Evolutionary conservation across 2,113 vertebrate species (phyloP).

Genomic region (Lasiurus borealis): DNA sequence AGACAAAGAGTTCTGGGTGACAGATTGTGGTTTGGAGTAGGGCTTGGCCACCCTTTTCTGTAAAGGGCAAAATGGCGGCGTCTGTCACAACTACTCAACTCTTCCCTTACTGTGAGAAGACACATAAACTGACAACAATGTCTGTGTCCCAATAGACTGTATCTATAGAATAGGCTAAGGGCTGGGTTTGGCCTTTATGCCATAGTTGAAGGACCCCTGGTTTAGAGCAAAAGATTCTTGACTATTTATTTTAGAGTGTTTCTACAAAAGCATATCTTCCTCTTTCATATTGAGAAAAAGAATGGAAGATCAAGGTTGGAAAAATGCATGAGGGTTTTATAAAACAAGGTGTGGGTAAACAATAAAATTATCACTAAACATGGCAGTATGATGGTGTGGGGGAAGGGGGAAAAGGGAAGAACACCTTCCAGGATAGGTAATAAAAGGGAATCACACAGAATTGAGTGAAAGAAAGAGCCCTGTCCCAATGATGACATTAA

Average conservation of each 20-base stretch:
- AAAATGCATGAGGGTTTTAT: not conserved
- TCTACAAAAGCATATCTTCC: not conserved
- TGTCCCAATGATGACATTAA: not conserved
- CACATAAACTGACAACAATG: not conserved
- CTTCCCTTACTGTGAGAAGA: not conserved
- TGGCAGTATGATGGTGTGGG: not conserved
- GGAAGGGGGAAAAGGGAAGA: no score
- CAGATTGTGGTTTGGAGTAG: not conserved
- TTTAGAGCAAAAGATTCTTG: not conserved
- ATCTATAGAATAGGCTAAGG: not conserved
- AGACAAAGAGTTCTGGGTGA: not conserved
- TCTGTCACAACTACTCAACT: not conserved
- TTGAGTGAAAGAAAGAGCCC: not conserved
- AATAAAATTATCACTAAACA: not conserved
- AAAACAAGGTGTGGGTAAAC: not conserved
- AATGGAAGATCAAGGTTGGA: not conserved
- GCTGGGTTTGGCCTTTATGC: not conserved
- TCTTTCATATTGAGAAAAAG: not conserved
- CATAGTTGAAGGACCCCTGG: not conserved
- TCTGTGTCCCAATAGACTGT: not conserved
- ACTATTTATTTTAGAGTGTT: conserved; percentile 9
- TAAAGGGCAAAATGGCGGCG: not conserved
- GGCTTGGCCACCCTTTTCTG: not conserved
- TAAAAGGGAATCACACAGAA: not conserved
- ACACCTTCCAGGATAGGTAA: not conserved